phyloP scores from a whole-genome alignment of 1,140 invertebrate genomes.

The Goniozus legneri region DNA sequence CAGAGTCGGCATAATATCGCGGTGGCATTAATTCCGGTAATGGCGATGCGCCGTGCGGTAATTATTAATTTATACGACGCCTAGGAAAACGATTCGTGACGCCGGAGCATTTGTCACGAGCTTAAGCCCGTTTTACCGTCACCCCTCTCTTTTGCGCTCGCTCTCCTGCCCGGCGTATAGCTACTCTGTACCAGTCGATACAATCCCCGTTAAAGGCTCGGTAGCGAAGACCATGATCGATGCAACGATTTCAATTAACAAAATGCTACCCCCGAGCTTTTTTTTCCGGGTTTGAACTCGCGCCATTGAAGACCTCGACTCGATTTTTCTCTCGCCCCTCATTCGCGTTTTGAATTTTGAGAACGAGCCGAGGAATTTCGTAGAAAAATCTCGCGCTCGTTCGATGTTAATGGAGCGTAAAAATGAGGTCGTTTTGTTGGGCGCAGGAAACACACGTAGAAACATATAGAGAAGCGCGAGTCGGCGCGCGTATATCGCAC shows the following conservation, averaged over 20 bases:
- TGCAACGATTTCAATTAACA: conserved; percentile 41
- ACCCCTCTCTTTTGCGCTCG: not conserved
- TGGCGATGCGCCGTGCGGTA: conserved; percentile 28
- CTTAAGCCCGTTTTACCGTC: no score
- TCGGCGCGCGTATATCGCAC: no score
- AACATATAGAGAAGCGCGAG: no score
- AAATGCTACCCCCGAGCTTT: no score
- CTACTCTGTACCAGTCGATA: not conserved
- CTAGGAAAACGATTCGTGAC: conserved; percentile 35
- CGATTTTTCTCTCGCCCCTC: conserved; percentile 14
- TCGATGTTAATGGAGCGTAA: conserved; percentile 31
- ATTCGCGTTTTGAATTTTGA: no score
- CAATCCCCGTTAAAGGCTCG: not conserved
- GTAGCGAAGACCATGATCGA: conserved; percentile 22
- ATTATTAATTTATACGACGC: conserved; percentile 43
- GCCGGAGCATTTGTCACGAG: conserved; percentile 32
- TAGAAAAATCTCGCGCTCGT: conserved; percentile 26
- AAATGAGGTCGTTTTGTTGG: conserved; percentile 23
- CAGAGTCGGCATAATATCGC: conserved; percentile 32
- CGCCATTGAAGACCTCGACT: no score
- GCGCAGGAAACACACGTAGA: conserved; percentile 20
- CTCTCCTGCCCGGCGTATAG: not conserved
- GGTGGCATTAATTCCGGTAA: conserved; percentile 39
- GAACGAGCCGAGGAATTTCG: no score
- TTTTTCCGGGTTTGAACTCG: no score